Base-by-base conservation (phyloP, 1,140 invertebrate species). In the Rhyacophila brunnea region DNA sequence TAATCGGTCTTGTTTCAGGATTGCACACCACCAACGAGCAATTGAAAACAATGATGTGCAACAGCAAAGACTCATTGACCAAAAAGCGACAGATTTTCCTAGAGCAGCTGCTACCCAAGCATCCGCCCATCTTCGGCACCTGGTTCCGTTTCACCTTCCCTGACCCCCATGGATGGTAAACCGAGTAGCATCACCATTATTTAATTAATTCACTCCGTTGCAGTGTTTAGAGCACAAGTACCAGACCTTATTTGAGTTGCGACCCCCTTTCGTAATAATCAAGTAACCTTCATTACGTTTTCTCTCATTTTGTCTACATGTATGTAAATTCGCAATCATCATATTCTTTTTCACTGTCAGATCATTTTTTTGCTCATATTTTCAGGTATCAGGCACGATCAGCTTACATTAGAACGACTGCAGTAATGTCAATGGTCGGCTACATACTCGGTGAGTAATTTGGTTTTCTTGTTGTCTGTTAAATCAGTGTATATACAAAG, bases 371-470 rank as follows among this genome's bases (percentile, higher is more conserved):
- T 52, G 15, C n/a, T n/a, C n/a, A n/a, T n/a, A n/a, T n/a, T 57
- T 56, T 52, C 68, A 80, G 78, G 88, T 92, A 93, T 66, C 82
- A 87, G 70, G 95, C 96, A 0, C 77, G 95, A 56, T 86, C 87
- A 6, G 85, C 89, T 0, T 99, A 93, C 69, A 90, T 93, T 47
- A 83, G 92, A 58, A 97, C 96, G 6, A 85, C 89, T 10, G 96
- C 96, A 40, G 96, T 98, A 0, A 99, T 99, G 90, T 96, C 93
- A 0, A 97, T 99, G 83, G 93, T 98, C 43, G 97, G 98, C 34
- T 99, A 98, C 68, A 92, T 99, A 56, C 79, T 99, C 15, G 77
- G 77, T 79, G 68, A 68, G 70, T 53, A 47, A 18, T 46, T 19
- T 19, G 17, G 17, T 45, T 45, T 45, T n/a, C n/a, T n/a, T n/a